These are phyloP conservation scores for Porites lutea DNA, from an alignment of 64 coral and sea anemone genomes.

Conservation along the genomic window DNA sequence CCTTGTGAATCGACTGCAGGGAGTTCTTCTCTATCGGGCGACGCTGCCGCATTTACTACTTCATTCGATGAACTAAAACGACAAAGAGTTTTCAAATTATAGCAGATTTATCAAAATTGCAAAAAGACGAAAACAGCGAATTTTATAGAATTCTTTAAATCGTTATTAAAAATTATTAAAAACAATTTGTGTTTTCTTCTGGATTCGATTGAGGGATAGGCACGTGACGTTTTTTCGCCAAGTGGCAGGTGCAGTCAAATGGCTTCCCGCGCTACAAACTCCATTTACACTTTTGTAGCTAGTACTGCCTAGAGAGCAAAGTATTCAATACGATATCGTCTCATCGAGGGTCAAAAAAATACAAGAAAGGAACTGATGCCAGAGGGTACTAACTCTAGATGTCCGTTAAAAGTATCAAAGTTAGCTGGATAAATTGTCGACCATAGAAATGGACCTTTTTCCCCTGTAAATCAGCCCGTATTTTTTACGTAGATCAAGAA, in stretches of 20 bases:
- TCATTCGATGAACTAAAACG: constrained; percentile 44
- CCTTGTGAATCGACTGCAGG: not conserved
- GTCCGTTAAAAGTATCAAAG: too few species aligned
- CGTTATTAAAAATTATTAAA: constrained; percentile 25
- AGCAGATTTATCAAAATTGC: constrained; percentile 43
- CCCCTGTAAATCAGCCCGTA: too few species aligned
- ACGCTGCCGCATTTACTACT: too few species aligned
- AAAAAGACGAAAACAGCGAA: constrained; percentile 57
- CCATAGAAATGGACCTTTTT: too few species aligned
- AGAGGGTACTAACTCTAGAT: too few species aligned
- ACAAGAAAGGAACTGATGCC: too few species aligned
- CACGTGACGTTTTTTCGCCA: constrained; percentile 53
- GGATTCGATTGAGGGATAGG: constrained; percentile 46
- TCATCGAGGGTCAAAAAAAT: too few species aligned
- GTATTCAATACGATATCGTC: too few species aligned
- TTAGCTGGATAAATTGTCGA: too few species aligned
- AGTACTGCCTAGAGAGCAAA: too few species aligned
- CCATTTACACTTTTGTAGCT: constrained; percentile 16
- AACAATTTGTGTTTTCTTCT: constrained; percentile 56
- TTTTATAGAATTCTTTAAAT: constrained; percentile 61
- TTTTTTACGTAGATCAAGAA: too few species aligned
- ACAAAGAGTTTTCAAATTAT: constrained; percentile 45
- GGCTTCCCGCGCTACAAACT: constrained; percentile 37
- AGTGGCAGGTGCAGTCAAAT: constrained; percentile 37
- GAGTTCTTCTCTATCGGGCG: too few species aligned